A percentile compares a stretch with the other conserved stretches of the same genome.
These are phyloP conservation scores for Aporophyla lueneburgensis DNA, from an alignment of 2,888 invertebrate species.

Conservation along the genomic window DNA sequence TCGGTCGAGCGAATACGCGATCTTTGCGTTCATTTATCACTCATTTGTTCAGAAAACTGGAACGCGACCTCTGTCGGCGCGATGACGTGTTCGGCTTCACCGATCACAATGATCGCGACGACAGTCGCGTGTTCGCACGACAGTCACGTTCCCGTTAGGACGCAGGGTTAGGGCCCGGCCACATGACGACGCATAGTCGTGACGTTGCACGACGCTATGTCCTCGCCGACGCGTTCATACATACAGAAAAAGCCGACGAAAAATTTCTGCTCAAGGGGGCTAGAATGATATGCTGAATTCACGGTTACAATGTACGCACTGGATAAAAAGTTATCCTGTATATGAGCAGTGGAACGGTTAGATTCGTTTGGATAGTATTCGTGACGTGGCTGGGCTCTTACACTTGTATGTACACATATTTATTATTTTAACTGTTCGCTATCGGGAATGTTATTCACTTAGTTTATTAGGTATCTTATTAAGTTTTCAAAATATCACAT, in stretches of 20 bases:
- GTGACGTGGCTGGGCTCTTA: not conserved
- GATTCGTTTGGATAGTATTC: not conserved
- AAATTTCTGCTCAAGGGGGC: too few relatives aligned
- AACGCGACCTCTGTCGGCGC: not conserved
- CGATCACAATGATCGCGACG: not conserved
- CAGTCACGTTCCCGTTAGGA: not conserved
- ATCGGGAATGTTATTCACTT: constrained; percentile 48
- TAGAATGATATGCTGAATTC: too few relatives aligned
- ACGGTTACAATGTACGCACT: too few relatives aligned
- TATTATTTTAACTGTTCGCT: constrained; percentile 24
- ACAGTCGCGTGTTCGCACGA: not conserved
- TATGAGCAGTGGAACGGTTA: not conserved
- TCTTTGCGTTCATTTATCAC: not conserved
- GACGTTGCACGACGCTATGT: too few relatives aligned
- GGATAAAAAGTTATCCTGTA: too few relatives aligned
- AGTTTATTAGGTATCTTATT: not conserved
- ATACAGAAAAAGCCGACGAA: too few relatives aligned
- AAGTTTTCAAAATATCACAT: constrained; percentile 32
- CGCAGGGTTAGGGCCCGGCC: not conserved
- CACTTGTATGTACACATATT: not conserved
- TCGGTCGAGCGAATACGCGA: not conserved
- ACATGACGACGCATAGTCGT: not conserved
- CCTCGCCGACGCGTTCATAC: not conserved
- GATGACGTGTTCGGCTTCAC: too few relatives aligned
- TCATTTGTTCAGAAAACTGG: not conserved